A percentile compares a stretch with the other conserved stretches of the same genome.
Evolutionary conservation across 2,797 vertebrate genomes (phyloP).

Genomic region (Carduelis carduelis): DNA sequence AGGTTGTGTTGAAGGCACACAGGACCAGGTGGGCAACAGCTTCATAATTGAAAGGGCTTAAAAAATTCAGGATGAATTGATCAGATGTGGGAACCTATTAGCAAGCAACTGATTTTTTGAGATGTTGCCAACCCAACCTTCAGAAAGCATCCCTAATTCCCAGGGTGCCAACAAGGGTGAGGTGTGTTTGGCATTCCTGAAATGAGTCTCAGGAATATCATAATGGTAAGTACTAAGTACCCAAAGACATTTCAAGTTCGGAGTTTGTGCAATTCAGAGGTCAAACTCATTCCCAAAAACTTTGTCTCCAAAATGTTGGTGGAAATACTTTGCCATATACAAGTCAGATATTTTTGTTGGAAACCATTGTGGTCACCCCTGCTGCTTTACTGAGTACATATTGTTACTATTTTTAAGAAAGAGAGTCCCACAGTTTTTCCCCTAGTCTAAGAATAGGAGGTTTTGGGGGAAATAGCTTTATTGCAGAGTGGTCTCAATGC

Average conservation of each 20-base stretch:
- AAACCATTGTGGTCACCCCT: background rate
- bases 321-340: background rate
- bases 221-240: background rate
- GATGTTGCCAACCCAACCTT: background rate
- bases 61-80: background rate
- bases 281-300: background rate
- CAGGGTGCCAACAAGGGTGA: background rate
- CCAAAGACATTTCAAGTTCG: background rate
- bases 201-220: background rate
- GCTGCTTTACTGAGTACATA: constrained; percentile 8
- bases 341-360: background rate
- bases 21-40: background rate
- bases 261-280: background rate
- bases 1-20: background rate
- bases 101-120: background rate
- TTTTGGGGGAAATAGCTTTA: background rate
- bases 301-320: background rate
- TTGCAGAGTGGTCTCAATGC: background rate
- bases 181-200: background rate
- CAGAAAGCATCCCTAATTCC: background rate
- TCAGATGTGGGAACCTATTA: background rate
- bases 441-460: constrained; percentile 15
- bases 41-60: background rate
- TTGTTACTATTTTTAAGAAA: constrained; percentile 31
- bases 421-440: background rate